Percentiles rank a stretch among this genome's conserved stretches.
Evolutionary conservation across 1,140 invertebrate species (phyloP).

Genomic region (Zaprionus ornatus): DNA sequence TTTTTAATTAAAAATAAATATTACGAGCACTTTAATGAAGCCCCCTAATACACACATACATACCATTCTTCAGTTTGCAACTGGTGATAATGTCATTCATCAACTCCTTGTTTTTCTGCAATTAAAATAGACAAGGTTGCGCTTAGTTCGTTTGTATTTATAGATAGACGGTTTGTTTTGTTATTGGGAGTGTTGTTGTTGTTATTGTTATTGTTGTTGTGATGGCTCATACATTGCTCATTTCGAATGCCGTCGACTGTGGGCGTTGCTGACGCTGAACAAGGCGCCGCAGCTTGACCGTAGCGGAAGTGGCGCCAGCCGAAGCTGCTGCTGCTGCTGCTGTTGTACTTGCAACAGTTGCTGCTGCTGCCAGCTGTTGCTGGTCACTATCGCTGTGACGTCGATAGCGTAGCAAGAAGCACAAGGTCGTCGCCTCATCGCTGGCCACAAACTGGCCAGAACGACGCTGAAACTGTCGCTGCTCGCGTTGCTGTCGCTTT

Average conservation of each 20-base stretch:
- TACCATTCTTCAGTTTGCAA: conserved; percentile 88
- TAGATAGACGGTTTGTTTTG: conserved; percentile 2
- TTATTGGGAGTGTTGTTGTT: neutral
- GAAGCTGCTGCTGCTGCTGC: neutral
- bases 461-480: conserved; percentile 48
- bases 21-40: neutral
- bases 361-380: conserved; percentile 4
- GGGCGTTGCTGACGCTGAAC: conserved; percentile 61
- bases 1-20: conserved; percentile 23
- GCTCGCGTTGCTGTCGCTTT: conserved; percentile 9
- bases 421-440: conserved; percentile 35
- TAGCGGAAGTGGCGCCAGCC: conserved; percentile 62
- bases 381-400: conserved; percentile 47
- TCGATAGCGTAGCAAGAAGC: conserved; percentile 58
- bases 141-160: conserved; percentile 11
- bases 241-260: conserved; percentile 68
- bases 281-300: conserved; percentile 55
- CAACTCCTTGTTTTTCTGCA: conserved; percentile 89
- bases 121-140: conserved; percentile 68
- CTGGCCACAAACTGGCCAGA: conserved; percentile 66
- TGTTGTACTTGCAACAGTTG: neutral
- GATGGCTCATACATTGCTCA: conserved; percentile 61
- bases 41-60: conserved; percentile 43
- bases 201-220: neutral
- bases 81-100: conserved; percentile 88